Evolutionary conservation across 2,113 vertebrate species (phyloP).

Genomic region (Scomber japonicus): DNA sequence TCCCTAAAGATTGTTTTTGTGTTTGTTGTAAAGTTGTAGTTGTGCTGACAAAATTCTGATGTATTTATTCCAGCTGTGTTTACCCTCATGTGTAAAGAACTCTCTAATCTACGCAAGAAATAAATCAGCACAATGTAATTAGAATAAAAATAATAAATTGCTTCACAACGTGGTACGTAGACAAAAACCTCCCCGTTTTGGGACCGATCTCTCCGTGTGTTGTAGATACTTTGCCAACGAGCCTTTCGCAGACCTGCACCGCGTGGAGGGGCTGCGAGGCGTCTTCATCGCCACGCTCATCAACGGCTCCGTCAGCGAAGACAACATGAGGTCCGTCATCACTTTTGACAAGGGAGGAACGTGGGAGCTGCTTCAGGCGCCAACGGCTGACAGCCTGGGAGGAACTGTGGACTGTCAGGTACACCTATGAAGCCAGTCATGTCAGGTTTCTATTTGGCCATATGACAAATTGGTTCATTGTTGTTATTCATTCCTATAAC

Average conservation of each 20-base stretch:
- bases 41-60: neutral
- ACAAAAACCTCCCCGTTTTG: no score
- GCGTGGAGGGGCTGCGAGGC: conserved; percentile 93
- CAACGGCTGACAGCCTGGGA: conserved; percentile 89
- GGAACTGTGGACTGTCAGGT: conserved; percentile 94
- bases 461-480: no score
- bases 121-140: neutral
- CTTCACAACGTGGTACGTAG: no score
- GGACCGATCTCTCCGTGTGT: neutral
- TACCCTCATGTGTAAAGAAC: neutral
- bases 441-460: no score
- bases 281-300: conserved; percentile 96
- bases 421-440: neutral
- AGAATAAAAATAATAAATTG: no score
- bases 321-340: conserved; percentile 97
- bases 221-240: conserved; percentile 95
- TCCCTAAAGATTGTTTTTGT: neutral
- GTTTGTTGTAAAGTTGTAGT: neutral
- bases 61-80: neutral
- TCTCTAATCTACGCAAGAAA: neutral
- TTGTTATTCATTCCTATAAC: no score
- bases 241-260: conserved; percentile 95
- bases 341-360: conserved; percentile 99
- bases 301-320: conserved; percentile 92
- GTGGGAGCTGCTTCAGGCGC: conserved; percentile 95